A percentile compares a stretch with the other conserved stretches of the same genome.
These are phyloP conservation scores for Latrodectus hesperus DNA, from an alignment of 2,888 invertebrate species.

Conservation along the genomic window DNA sequence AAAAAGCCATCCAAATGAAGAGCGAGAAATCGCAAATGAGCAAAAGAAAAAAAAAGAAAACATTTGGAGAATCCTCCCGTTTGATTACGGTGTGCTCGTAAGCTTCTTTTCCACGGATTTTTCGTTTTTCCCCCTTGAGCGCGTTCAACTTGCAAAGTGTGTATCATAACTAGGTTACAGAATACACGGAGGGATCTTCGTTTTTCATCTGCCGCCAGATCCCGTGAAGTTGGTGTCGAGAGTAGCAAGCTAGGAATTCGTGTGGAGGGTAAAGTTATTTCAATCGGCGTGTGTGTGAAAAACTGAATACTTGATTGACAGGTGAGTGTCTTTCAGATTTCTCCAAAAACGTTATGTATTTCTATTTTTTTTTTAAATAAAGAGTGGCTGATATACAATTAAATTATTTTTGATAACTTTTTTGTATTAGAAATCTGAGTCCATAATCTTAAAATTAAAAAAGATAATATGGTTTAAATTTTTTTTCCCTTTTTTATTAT, in stretches of 20 bases:
- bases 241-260: not conserved
- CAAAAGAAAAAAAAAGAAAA: too few relatives aligned
- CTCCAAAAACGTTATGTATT: not conserved
- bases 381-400: too few relatives aligned
- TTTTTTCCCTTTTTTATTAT: too few relatives aligned
- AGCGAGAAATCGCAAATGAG: too few relatives aligned
- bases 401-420: too few relatives aligned
- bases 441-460: too few relatives aligned
- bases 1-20: too few relatives aligned
- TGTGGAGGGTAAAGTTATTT: not conserved
- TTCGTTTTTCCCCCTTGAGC: slow-evolving; percentile 37
- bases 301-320: not conserved
- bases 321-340: not conserved
- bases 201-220: slow-evolving; percentile 3
- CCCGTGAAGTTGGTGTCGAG: not conserved
- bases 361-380: too few relatives aligned
- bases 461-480: too few relatives aligned
- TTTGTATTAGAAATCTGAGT: too few relatives aligned
- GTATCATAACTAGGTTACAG: slow-evolving; percentile 54
- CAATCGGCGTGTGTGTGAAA: not conserved
- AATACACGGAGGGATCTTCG: slow-evolving; percentile 33
- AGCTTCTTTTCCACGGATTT: not conserved
- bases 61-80: too few relatives aligned
- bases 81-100: too few relatives aligned
- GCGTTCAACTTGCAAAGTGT: slow-evolving; percentile 40